Conservation (phyloP, 2,797 vertebrate genomes). For the Chanos chanos region DNA sequence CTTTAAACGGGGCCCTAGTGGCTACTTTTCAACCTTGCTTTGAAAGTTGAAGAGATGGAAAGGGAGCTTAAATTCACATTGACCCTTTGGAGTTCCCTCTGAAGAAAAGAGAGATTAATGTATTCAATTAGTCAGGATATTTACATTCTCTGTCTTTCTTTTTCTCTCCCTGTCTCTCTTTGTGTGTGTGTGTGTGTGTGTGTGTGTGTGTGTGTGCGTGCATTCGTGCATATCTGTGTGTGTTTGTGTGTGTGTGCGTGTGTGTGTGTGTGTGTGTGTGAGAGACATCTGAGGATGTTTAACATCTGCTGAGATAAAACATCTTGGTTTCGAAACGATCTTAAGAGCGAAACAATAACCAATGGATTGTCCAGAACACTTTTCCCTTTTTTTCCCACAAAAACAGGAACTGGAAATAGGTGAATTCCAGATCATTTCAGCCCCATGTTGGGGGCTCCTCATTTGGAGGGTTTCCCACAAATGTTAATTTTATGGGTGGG, state of each 20-base stretch:
- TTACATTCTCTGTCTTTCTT: conserved; percentile 17
- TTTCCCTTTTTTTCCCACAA: conserved; percentile 45
- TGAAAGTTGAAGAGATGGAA: background rate
- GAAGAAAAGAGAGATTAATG: background rate
- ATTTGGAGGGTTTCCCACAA: background rate
- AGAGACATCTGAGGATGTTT: conserved; percentile 46
- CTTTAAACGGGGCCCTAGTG: background rate
- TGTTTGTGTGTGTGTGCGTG: too few species aligned
- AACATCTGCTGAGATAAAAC: conserved; percentile 48
- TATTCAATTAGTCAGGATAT: conserved; percentile 23
- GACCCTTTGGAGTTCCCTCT: background rate
- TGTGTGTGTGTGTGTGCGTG: conserved; percentile 14
- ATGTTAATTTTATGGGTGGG: background rate
- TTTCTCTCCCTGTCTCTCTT: conserved; percentile 16
- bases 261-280: conserved; percentile 6
- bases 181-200: background rate
- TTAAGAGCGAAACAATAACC: conserved; percentile 49
- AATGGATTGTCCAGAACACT: conserved; percentile 56
- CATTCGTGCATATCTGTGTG: too few species aligned
- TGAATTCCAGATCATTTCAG: conserved; percentile 50
- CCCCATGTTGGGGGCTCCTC: background rate
- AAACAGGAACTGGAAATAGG: conserved; percentile 67
- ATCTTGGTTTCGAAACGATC: conserved; percentile 58
- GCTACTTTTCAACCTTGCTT: background rate
- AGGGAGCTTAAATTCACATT: background rate